Evolutionary conservation across 2,888 invertebrate genomes (phyloP), one percentile per base, ranked within the genome.

Genomic region (Augiades crinisus): DNA sequence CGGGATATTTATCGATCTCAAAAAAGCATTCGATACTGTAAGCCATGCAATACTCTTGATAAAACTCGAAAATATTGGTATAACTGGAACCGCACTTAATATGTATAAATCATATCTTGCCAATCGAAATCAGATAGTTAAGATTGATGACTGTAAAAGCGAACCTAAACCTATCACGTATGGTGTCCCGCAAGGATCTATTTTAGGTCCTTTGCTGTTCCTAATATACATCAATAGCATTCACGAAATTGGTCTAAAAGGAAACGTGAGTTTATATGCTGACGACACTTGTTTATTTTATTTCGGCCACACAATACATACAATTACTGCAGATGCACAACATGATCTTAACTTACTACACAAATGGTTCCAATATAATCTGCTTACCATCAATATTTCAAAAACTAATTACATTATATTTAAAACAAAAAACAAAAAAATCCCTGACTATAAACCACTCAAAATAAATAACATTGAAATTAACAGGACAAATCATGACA

Each of bases 1-100:
- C 6, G 52, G 45, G 7, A 17, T 53, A 17, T 52, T 55, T 16
- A 55, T 55, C 7, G 51, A 51, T 17, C 21, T 55, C n/a, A 51
- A 55, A 50, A 50, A 40, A 41, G 50, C 43, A 3, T 43, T 46
- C 12, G 40, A 50, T 24, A 54, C 38, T 4, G 45, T 41, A 37
- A 45, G 49, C 10, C 45, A 40, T 8, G 10, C 7, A 24, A 55
- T 55, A 38, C 45, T 55, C 3, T 19, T 51, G 19, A 16, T 44
- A 7, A 47, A 55, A 36, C 16, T 55, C 16, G 12, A 43, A 24
- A 13, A 37, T 24, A 43, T 36, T 14, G 47, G 43, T 10, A 19
- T 55, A 10, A 47, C 31, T n/a, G 43, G 27, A 17, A 34, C 19
- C 3, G 46, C 51, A 2, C 16, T 21, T 30, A 38, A 47, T 12